Base-by-base conservation (phyloP, 2,113 vertebrate genomes). In the Scortum barcoo region DNA sequence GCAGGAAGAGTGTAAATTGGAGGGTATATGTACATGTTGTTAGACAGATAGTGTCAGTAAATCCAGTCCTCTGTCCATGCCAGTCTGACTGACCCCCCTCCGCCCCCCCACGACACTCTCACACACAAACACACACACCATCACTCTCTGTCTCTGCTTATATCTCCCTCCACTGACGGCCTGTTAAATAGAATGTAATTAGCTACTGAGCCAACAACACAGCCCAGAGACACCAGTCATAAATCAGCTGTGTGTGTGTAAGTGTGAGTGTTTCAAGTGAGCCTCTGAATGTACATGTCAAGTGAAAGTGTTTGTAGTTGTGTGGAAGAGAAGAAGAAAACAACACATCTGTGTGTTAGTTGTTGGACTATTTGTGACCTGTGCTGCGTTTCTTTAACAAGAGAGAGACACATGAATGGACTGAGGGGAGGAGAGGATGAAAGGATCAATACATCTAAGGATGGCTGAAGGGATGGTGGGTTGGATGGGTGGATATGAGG, bases 161-260 rank as follows among this genome's bases (percentile, higher is more conserved):
- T 85, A 79, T 87, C 84, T 81, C 74, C 79, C 54, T 76, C 67
- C 72, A 75, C 81, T 86, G 86, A 92, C 38, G 14, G 75, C 75
- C 80, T 88, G 82, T 86, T 93, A 93, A 93, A 90, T 68, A 87
- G 85, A 91, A 78, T 51, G 80, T 90, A 90, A 93, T 93, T 93
- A 90, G 76, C 78, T 78, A 51, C 74, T 84, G 75, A 83, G 87
- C 76, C 85, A 79, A 83, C 81, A 77, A 84, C 84, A 86, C 68
- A 80, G 70, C 62, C 83, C 50, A 63, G 7, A 80, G 82, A 90
- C 72, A 87, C 68, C 24, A 54, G 80, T 72, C 81, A 86, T 93
- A 91, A 92, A 92, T 92, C 93, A 90, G 84, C 72, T 42, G 13
- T 66, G 48, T 76, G 68, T 56, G 53, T 54, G 62, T 38, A 30